Evolutionary conservation across 2,888 invertebrate genomes (phyloP), one percentile per base, ranked within the genome.

Genomic region (Parnassius apollo): DNA sequence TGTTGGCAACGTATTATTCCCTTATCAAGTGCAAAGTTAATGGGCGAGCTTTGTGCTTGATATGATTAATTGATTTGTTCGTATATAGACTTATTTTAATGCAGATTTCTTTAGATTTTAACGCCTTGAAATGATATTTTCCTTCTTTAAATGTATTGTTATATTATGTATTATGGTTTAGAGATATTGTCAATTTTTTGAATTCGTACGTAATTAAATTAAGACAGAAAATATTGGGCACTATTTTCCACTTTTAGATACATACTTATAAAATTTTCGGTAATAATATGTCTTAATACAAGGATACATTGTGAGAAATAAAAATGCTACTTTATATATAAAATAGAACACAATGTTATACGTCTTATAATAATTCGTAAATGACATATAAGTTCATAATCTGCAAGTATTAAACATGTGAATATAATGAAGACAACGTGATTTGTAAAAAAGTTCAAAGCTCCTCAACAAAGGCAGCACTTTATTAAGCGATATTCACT

Each of bases 11-110:
- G 82, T 82, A 86, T 88, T 88, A 88, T 88, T 86, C 90, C 87
- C 86, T 89, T 88, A 90, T 90, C 89, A 88, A 89, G 84, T 86
- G 83, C 80, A 83, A 88, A 89, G 88, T 89, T 91, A 91, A 91
- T 90, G 90, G 89, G 85, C 83, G 73, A 83, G 86, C 90, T 83
- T 91, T 91, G 89, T 91, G 83, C 82, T 73, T 82, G 72, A 69
- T 86, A 90, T 91, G 91, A 91, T 91, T 91, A 90, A 91, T 91
- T 88, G 91, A 88, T 88, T 83, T 78, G 77, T 79, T 75, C 78
- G 78, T 80, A 82, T 81, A 81, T 82, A 77, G 80, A 82, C 80
- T 84, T 84, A 85, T 91, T 90, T 87, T 91, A 72, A 89, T 89
- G 85, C 84, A 88, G 84, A 88, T 88, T 87, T 88, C 84, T 83